These are phyloP conservation scores for Drosophila hamatofila DNA, from an alignment of 2,888 invertebrate genomes.

Conservation along the genomic window DNA sequence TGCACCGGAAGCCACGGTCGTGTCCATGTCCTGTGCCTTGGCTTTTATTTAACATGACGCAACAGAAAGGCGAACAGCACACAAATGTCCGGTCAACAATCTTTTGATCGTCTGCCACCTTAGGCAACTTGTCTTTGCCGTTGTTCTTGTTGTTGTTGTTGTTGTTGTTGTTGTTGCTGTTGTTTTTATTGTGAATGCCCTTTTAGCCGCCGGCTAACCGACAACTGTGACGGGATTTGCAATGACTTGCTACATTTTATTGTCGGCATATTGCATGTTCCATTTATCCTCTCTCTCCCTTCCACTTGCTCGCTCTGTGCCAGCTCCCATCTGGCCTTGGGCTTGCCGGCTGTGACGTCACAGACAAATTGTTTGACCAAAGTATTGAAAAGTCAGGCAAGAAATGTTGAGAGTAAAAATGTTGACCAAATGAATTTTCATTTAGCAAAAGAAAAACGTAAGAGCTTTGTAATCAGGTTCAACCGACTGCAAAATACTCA, in stretches of 20 bases:
- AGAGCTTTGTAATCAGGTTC: no score
- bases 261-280: slow-evolving; percentile 48
- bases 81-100: slow-evolving; percentile 71
- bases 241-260: slow-evolving; percentile 61
- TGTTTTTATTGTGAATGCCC: slow-evolving; percentile 44
- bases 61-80: slow-evolving; percentile 67
- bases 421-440: background rate
- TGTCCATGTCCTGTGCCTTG: slow-evolving; percentile 64
- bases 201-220: slow-evolving; percentile 65
- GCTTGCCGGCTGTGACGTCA: slow-evolving; percentile 31
- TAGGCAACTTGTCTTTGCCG: slow-evolving; percentile 30
- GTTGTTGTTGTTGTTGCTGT: background rate
- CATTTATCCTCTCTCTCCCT: slow-evolving; percentile 18
- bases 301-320: background rate
- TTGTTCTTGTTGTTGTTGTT: background rate
- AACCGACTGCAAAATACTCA: background rate
- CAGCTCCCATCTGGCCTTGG: slow-evolving; percentile 33
- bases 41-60: slow-evolving; percentile 81
- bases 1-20: slow-evolving; percentile 65
- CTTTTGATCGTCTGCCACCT: slow-evolving; percentile 61
- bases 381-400: background rate
- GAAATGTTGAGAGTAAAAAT: background rate
- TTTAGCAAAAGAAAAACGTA: no score
- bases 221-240: slow-evolving; percentile 55
- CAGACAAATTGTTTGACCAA: slow-evolving; percentile 1